Conservation (phyloP, 2,888 invertebrate species). For the Erynnis tages region DNA sequence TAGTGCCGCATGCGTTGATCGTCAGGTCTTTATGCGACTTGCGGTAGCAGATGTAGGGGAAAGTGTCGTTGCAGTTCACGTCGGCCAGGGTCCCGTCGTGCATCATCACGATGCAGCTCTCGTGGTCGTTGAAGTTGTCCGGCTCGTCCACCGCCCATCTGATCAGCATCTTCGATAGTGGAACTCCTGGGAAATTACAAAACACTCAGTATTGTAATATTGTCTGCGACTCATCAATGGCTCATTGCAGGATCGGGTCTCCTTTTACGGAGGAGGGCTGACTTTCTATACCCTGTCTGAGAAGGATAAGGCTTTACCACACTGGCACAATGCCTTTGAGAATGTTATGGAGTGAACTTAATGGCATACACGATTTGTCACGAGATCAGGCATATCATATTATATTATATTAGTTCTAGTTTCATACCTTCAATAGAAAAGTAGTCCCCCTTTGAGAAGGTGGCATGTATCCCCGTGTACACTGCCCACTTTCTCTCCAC, state of each 20-base stretch:
- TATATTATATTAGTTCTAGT: neutral
- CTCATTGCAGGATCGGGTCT: neutral
- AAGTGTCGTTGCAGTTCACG: slow-evolving; percentile 38
- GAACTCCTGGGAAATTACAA: slow-evolving; percentile 37
- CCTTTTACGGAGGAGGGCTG: too few relatives aligned
- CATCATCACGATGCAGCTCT: slow-evolving; percentile 42
- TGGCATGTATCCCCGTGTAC: slow-evolving; percentile 41
- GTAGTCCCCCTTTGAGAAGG: slow-evolving; percentile 41
- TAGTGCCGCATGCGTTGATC: slow-evolving; percentile 41
- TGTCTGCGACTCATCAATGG: neutral
- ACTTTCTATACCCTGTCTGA: too few relatives aligned
- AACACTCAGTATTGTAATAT: neutral
- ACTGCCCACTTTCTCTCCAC: slow-evolving; percentile 28
- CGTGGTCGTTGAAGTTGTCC: slow-evolving; percentile 38
- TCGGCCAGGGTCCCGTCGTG: slow-evolving; percentile 40
- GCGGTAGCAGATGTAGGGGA: slow-evolving; percentile 43
- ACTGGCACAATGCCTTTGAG: too few relatives aligned
- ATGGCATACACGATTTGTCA: too few relatives aligned
- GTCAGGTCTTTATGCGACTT: slow-evolving; percentile 29
- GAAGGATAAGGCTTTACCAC: too few relatives aligned
- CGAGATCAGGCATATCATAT: too few relatives aligned
- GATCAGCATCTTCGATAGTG: slow-evolving; percentile 37
- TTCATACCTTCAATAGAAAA: slow-evolving; percentile 41
- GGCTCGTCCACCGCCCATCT: slow-evolving; percentile 42
- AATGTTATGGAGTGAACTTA: too few relatives aligned